Evolutionary conservation across 2,113 vertebrate genomes (phyloP), one percentile per base, ranked within the genome.

Genomic region (Pelusios castaneus): DNA sequence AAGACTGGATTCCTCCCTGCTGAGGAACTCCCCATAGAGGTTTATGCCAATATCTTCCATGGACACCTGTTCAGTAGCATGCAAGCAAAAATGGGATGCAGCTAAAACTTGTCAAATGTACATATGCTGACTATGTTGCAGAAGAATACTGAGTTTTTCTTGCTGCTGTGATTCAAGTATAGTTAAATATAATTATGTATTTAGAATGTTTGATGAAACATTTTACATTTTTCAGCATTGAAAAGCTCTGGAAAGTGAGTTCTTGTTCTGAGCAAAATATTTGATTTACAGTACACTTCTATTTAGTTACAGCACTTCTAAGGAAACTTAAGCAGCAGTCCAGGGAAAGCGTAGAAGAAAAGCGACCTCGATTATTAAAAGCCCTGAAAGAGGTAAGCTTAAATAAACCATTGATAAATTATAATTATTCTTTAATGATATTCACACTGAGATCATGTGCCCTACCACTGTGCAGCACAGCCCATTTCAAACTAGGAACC

Each of bases 291-390:
- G 27, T 89, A n/a, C 2, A 60, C 94, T 83, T 84, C 87, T 96
- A 55, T 97, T 93, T 82, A 99, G 99, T 99, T 98, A 99, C 99
- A 92, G 99, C 99, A 73, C 98, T 99, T 97, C 97, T 99, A 95
- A 98, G 99, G 97, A 99, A 99, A 95, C 98, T 99, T 93, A 99
- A 99, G 94, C 99, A 99, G 95, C 99, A 99, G 43, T 99, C 99
- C 97, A 99, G 99, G 96, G 99, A 99, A 98, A 99, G 97, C 85
- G 99, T 99, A 95, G 99, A 99, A 98, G 99, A 99, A 97, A 99
- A 99, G 97, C 97, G 99, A 98, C 99, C 99, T 95, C 99, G 99
- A 78, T 99, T 99, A 95, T 97, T 99, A 94, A 99, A 99, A 98
- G 99, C 99, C 92, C 98, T 99, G 90, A 99, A 99, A 97, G 99